Evolutionary conservation across 1,140 invertebrate species (phyloP).

Genomic region (Neocloeon triangulifer): DNA sequence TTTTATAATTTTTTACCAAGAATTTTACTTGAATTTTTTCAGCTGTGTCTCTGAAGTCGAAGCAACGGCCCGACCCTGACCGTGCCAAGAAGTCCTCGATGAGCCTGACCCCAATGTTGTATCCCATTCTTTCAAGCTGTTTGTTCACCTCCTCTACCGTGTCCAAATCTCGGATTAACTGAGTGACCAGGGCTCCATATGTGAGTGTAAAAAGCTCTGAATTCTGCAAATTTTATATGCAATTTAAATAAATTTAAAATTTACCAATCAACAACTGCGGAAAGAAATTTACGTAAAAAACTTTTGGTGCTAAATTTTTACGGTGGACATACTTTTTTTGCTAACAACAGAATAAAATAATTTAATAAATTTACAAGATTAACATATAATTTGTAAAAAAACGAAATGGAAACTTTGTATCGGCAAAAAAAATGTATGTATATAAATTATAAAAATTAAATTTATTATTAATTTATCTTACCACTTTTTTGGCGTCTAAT

Average conservation of each 20-base stretch:
- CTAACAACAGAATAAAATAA: no score
- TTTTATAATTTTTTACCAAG: constrained; percentile 6
- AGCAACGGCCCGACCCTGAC: constrained; percentile 70
- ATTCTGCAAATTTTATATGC: constrained; percentile 41
- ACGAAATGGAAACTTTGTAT: no score
- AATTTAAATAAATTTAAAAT: constrained; percentile 2
- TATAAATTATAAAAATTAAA: no score
- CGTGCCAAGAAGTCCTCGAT: constrained; percentile 95
- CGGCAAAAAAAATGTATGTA: no score
- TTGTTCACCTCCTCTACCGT: constrained; percentile 93
- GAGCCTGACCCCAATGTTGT: constrained; percentile 92
- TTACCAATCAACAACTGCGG: no score
- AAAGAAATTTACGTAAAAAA: no score
- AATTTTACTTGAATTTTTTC: constrained; percentile 69
- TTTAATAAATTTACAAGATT: no score
- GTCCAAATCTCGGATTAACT: constrained; percentile 93
- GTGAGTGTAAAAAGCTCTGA: constrained; percentile 92
- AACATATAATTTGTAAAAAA: no score
- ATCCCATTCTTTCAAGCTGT: constrained; percentile 81
- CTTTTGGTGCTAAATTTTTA: no score
- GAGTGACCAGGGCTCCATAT: constrained; percentile 90
- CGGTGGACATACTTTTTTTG: no score
- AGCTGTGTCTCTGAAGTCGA: constrained; percentile 90
- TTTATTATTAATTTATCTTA: no score
- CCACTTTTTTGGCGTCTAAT: constrained; percentile 41